These are phyloP conservation scores for Sebastes trivittatus DNA, from an alignment of 2,797 vertebrate species.

Conservation along the genomic window DNA sequence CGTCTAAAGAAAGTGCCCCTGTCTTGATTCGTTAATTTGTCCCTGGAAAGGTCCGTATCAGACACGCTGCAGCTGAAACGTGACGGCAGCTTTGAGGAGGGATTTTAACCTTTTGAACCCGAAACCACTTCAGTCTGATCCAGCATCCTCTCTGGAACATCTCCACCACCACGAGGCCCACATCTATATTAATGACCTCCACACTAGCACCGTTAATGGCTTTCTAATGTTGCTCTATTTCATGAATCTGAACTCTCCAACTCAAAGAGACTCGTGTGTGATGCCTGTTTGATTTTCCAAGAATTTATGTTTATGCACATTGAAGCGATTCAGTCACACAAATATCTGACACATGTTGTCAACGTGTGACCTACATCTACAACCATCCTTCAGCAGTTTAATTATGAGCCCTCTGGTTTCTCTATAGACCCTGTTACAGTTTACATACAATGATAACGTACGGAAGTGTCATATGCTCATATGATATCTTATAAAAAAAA, in stretches of 20 bases:
- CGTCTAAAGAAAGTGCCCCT: not conserved
- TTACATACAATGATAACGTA: no score
- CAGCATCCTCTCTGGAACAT: not conserved
- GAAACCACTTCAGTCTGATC: not conserved
- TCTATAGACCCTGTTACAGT: not conserved
- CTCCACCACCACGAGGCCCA: not conserved
- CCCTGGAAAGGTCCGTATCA: constrained; percentile 9
- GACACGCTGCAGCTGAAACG: not conserved
- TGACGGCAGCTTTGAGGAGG: not conserved
- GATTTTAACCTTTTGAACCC: not conserved
- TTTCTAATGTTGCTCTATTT: not conserved
- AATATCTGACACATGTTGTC: no score
- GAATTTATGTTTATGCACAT: not conserved
- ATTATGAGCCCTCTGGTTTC: not conserved
- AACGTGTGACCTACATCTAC: not conserved
- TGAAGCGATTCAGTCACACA: not conserved
- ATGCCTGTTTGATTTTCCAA: not conserved
- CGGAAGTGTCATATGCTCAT: no score
- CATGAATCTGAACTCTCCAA: not conserved
- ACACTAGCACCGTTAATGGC: not conserved
- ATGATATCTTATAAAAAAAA: no score
- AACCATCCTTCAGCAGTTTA: not conserved
- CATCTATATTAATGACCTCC: not conserved
- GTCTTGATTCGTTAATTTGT: constrained; percentile 19
- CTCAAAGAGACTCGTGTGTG: not conserved